A percentile compares a stretch with the other conserved stretches of the same genome.
Conservation (phyloP, 2,113 vertebrate species). For the Brachionichthys hirsutus region DNA sequence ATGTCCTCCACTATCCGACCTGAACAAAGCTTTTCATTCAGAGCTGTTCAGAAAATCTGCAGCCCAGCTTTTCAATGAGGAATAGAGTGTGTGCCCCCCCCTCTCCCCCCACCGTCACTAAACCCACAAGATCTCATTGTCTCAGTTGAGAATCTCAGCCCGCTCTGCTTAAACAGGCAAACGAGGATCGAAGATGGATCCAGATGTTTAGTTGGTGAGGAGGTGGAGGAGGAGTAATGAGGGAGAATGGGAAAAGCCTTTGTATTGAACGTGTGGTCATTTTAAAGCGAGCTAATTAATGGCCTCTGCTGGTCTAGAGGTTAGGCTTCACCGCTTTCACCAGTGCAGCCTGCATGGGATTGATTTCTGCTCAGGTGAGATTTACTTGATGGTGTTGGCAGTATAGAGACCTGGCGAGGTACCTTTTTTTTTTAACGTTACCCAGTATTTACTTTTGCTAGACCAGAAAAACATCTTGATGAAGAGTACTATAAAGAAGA, state of each 20-base stretch:
- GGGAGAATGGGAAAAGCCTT: slow-evolving; percentile 28
- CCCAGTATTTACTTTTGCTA: no score
- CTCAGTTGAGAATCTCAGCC: slow-evolving; percentile 38
- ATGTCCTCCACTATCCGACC: slow-evolving; percentile 57
- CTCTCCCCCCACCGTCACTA: slow-evolving; percentile 50
- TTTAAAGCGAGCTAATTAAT: slow-evolving; percentile 32
- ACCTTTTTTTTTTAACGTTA: no score
- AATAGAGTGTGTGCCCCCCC: slow-evolving; percentile 26
- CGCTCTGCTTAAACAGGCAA: slow-evolving; percentile 49
- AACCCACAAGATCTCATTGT: slow-evolving; percentile 52
- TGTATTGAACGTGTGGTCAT: slow-evolving; percentile 26
- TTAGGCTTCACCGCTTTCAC: no score
- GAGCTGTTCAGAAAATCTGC: slow-evolving; percentile 37
- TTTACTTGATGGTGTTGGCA: no score
- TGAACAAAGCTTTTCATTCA: slow-evolving; percentile 67
- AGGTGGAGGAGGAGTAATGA: slow-evolving; percentile 19
- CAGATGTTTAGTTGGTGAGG: slow-evolving; percentile 38
- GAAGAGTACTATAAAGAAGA: no score
- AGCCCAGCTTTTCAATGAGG: slow-evolving; percentile 33
- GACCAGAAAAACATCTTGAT: no score
- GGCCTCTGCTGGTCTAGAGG: slow-evolving; percentile 5
- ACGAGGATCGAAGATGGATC: slow-evolving; percentile 39
- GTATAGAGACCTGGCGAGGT: no score
- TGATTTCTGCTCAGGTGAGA: no score
- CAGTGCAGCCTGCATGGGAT: no score